These are phyloP conservation scores for mouse (Mus musculus) DNA, from an alignment of 2,113 vertebrate species.

Conservation along the genomic window GRCm39 chr7:36155501-36156000, in stretches of 20 bases:
- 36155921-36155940: slow-evolving; percentile 22
- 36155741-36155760: not conserved
- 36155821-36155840: fast-evolving
- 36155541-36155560: not conserved
- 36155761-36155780: not conserved
- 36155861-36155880: not conserved
- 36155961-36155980: not conserved
- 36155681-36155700: slow-evolving; percentile 55
- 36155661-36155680: slow-evolving; percentile 64
- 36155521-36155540: not conserved
- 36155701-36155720: slow-evolving; percentile 11
- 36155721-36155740: not conserved
- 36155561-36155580: slow-evolving; percentile 33
- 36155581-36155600: slow-evolving; percentile 77
- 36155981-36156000: not conserved
- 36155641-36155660: slow-evolving; percentile 67
- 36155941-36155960: slow-evolving; percentile 41
- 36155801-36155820: no score
- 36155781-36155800: no score
- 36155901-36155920: not conserved
- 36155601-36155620: slow-evolving; percentile 73
- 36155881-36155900: not conserved
- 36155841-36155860: fast-evolving
- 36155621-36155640: slow-evolving; percentile 73
- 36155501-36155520: not conserved